phyloP scores from a whole-genome alignment of 2,113 vertebrate species.

The Oostethus manadensis region DNA sequence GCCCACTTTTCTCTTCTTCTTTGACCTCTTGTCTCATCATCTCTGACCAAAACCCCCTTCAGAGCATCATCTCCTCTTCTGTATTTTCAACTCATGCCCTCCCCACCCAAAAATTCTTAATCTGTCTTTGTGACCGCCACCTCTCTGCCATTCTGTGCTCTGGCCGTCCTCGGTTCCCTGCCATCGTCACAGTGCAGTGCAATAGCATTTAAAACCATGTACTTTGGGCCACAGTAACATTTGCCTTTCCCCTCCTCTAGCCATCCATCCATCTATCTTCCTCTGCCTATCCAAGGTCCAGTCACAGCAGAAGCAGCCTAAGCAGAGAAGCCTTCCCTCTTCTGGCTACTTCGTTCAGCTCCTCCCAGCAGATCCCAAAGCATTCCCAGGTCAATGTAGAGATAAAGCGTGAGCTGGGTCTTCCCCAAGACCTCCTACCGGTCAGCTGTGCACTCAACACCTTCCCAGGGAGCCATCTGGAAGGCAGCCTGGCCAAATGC shows the following conservation, averaged over 20 bases:
- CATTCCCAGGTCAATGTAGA: too few species aligned
- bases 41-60: conserved; percentile 23
- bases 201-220: conserved; percentile 62
- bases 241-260: conserved; percentile 39
- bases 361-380: too few species aligned
- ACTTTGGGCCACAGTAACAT: conserved; percentile 52
- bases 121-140: conserved; percentile 46
- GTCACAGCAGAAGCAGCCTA: too few species aligned
- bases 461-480: too few species aligned
- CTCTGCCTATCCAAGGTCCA: too few species aligned
- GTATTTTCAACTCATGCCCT: conserved; percentile 18
- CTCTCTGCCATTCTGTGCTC: conserved; percentile 34
- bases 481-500: too few species aligned
- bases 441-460: too few species aligned
- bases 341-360: too few species aligned
- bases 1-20: conserved; percentile 22
- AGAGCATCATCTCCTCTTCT: conserved; percentile 27
- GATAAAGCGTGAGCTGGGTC: too few species aligned
- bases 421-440: too few species aligned
- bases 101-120: conserved; percentile 30
- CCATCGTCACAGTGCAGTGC: conserved; percentile 29
- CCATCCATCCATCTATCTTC: too few species aligned
- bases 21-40: conserved; percentile 39
- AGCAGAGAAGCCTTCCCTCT: too few species aligned
- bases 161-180: conserved; percentile 38